These are phyloP conservation scores for Myanophis thanlyinensis DNA, from an alignment of 2,113 vertebrate species.

Conservation along the genomic window DNA sequence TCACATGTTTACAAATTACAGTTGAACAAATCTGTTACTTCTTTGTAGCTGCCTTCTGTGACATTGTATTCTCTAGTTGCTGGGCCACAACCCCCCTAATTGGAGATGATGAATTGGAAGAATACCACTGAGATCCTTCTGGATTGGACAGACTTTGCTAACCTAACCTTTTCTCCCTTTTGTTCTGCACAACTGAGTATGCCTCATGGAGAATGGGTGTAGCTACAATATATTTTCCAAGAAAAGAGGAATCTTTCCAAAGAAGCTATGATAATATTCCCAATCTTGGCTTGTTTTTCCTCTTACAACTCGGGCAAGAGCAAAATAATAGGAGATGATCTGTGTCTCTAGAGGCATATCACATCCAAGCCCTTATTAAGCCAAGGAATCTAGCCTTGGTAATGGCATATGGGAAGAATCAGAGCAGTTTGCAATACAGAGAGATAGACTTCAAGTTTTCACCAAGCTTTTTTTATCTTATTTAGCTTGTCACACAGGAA, in stretches of 20 bases:
- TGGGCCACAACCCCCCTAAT: not conserved
- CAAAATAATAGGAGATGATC: not conserved
- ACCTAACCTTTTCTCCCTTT: not conserved
- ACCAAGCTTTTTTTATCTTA: not conserved
- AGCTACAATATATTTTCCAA: not conserved
- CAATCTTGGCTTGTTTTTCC: not conserved
- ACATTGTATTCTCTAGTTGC: not conserved
- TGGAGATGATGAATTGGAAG: not conserved
- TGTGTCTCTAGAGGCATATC: not conserved
- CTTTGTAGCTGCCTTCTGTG: not conserved
- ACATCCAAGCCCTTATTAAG: not conserved
- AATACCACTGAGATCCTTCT: not conserved
- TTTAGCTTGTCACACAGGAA: slow-evolving; percentile 1
- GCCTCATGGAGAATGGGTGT: not conserved
- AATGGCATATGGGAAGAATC: not conserved
- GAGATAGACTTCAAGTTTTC: not conserved
- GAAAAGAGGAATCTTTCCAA: not conserved
- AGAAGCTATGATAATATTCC: not conserved
- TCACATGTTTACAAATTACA: not conserved
- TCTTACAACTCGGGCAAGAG: not conserved
- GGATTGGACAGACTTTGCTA: not conserved
- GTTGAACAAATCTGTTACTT: not conserved
- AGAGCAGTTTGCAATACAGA: not conserved
- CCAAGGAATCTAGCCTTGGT: not conserved
- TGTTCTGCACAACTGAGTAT: not conserved